These are phyloP conservation scores for Hystrix cristata DNA, from an alignment of 2,113 vertebrate genomes.

Conservation along the genomic window DNA sequence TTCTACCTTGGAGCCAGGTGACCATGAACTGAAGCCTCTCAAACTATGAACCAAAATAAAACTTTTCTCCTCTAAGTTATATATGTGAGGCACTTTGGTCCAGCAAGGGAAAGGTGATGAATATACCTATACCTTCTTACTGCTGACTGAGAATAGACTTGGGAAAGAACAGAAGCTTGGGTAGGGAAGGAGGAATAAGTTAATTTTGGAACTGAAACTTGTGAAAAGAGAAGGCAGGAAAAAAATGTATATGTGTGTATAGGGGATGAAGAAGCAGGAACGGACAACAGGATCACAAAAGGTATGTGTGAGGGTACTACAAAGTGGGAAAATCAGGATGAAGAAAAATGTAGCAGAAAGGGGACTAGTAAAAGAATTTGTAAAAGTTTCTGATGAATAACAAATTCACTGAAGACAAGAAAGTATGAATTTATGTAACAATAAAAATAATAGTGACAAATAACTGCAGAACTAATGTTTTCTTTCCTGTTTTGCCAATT, in stretches of 20 bases:
- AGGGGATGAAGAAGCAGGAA: not conserved
- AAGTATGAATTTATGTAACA: slow-evolving; percentile 45
- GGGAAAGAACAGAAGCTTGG: slow-evolving; percentile 17
- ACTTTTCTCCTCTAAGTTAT: not conserved
- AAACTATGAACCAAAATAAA: not conserved
- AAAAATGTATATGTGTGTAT: not conserved
- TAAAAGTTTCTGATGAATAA: slow-evolving; percentile 1
- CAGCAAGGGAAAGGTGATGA: not conserved
- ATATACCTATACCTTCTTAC: not conserved
- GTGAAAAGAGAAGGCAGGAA: not conserved
- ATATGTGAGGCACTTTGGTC: not conserved
- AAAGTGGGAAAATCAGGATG: not conserved
- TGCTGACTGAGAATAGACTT: not conserved
- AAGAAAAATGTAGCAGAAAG: not conserved
- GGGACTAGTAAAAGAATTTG: not conserved
- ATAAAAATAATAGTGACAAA: slow-evolving; percentile 36
- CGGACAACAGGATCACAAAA: not conserved
- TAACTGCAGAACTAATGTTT: slow-evolving; percentile 63
- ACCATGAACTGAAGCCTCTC: not conserved
- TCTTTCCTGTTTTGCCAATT: slow-evolving; percentile 71
- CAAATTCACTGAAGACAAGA: not conserved
- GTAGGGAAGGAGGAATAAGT: not conserved
- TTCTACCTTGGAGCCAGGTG: not conserved
- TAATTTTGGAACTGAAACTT: slow-evolving; percentile 12
- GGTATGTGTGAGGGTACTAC: not conserved